Evolutionary conservation across 1,140 invertebrate species (phyloP).

Genomic region (Hylaeus anthracinus): DNA sequence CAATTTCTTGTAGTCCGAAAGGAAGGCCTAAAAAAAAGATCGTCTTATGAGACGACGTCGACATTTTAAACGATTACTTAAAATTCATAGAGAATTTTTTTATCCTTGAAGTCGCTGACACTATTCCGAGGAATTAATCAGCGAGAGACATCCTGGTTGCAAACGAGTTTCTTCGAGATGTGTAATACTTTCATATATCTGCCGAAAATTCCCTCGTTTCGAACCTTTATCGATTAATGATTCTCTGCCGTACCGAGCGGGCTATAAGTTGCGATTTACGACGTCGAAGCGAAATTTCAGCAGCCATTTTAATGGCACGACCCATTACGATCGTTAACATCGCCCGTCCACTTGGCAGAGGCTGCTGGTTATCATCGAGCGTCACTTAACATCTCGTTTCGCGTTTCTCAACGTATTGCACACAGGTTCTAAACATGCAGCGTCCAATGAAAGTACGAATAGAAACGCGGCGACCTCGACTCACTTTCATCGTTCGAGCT

Average conservation of each 20-base stretch:
- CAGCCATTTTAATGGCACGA: background rate
- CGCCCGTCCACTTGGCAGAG: background rate
- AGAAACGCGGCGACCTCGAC: slow-evolving; percentile 68
- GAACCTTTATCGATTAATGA: background rate
- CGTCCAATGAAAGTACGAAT: slow-evolving; percentile 65
- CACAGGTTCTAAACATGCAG: slow-evolving; percentile 12
- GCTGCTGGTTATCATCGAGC: background rate
- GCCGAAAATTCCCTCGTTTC: too few species aligned
- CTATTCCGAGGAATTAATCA: background rate
- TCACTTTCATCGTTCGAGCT: slow-evolving; percentile 54
- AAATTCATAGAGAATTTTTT: background rate
- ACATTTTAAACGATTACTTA: background rate
- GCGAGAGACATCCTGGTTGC: background rate
- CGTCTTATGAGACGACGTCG: too few species aligned
- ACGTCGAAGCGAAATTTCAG: too few species aligned
- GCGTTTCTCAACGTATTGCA: background rate
- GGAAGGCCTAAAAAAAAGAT: too few species aligned
- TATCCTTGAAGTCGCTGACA: background rate
- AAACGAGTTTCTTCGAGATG: background rate
- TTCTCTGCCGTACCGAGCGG: too few species aligned
- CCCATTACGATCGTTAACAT: background rate
- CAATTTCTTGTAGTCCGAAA: too few species aligned
- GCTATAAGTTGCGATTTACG: too few species aligned
- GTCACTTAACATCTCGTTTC: background rate
- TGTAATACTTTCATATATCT: background rate